Base-by-base conservation (phyloP, 2,797 vertebrate species). In the Melanitta fusca region DNA sequence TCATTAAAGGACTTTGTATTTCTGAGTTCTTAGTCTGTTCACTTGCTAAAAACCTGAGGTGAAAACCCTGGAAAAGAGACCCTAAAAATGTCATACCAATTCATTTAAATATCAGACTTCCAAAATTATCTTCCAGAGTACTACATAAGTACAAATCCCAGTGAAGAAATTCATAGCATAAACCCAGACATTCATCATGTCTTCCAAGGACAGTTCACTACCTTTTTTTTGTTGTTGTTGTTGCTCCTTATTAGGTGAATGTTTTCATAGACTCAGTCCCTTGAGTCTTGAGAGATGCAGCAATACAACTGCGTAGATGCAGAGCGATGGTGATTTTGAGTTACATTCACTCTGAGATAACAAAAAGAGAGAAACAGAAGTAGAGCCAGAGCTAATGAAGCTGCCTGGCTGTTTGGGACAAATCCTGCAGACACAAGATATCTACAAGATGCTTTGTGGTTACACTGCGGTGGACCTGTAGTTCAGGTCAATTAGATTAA, bases 401-500 rank as follows among this genome's bases (percentile, higher is more conserved):
- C 17, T 88, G 27, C 12, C 53, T 0, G 0, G 34, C 32, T 60
- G 12, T 58, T 79, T 49, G 51, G 39, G 83, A 77, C 53, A 93
- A 92, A 72, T 54, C 47, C 57, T 85, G 14, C 32, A 87, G 57
- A 60, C 17, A 53, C 20, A 51, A 74, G 61, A 34, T 30, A 58
- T 57, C 90, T 36, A 25, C 32, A 54, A 91, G 65, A 79, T 47
- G 47, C 30, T 80, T 87, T 89, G 25, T 51, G 28, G 77, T 89
- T 94, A 60, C 3, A 2, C 19, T 86, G 64, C 54, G 34, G 39
- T 58, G 62, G 68, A 84, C 34, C 30, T 69, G 24, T n/a, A 57
- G 54, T 28, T 91, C 70, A 74, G 68, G 69, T 87, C 36, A 74
- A 72, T 88, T 80, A 38, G 49, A 47, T 85, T 54, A 92, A 95